Percentiles rank a stretch among this genome's conserved stretches.
phyloP scores from a whole-genome alignment of 2,797 vertebrate genomes.

The Ptychadena robeensis region DNA sequence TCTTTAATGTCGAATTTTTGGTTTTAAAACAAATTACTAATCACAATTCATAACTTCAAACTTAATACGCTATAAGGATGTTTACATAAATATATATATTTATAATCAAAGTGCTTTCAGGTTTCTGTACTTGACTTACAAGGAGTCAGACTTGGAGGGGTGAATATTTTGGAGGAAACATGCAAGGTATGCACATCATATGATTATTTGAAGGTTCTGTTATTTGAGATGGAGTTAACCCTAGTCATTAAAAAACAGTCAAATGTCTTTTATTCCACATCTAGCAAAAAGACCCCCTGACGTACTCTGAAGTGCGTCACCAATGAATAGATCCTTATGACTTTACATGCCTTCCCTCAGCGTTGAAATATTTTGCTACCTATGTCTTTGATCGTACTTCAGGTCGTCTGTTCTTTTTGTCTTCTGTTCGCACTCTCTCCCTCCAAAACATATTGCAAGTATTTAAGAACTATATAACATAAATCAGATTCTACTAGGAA shows the following conservation, averaged over 20 bases:
- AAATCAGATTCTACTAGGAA: too few relatives aligned
- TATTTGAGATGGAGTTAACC: slow-evolving; percentile 17
- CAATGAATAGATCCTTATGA: slow-evolving; percentile 49
- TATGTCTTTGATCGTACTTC: slow-evolving; percentile 32
- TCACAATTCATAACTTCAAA: too few relatives aligned
- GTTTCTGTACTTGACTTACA: neutral
- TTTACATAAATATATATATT: neutral
- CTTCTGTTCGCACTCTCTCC: neutral
- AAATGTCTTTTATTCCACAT: slow-evolving; percentile 17
- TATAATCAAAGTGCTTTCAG: neutral
- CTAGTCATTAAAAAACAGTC: slow-evolving; percentile 29
- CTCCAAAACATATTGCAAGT: neutral
- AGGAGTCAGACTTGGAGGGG: neutral
- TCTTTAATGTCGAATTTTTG: too few relatives aligned
- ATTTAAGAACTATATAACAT: neutral
- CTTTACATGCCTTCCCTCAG: slow-evolving; percentile 27
- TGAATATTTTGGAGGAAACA: neutral
- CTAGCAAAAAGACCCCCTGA: slow-evolving; percentile 13
- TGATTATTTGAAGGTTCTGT: slow-evolving; percentile 13
- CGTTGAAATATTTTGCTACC: slow-evolving; percentile 4
- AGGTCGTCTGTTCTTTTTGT: slow-evolving; percentile 12
- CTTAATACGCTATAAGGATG: too few relatives aligned
- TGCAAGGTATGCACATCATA: slow-evolving; percentile 3
- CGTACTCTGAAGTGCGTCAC: slow-evolving; percentile 36
- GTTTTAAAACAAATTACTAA: too few relatives aligned